A percentile compares a stretch with the other conserved stretches of the same genome.
phyloP scores from a whole-genome alignment of 2,888 invertebrate genomes.

The Balanococcus diminutus region DNA sequence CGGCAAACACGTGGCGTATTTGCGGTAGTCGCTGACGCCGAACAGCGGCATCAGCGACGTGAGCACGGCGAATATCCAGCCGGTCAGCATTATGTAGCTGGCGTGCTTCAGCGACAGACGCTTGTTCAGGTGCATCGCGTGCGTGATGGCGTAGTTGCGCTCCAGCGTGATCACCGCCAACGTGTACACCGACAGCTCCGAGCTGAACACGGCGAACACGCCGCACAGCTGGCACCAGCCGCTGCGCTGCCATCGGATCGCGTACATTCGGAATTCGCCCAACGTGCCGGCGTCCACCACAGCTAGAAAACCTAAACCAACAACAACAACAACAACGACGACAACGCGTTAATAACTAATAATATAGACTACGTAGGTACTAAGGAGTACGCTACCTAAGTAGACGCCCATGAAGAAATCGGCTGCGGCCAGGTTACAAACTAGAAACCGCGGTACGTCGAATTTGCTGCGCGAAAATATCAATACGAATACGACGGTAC shows the following conservation, averaged over 20 bases:
- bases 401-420: conserved; percentile 98
- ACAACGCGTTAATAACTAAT: not conserved
- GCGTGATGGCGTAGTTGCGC: conserved; percentile 95
- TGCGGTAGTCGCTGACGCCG: conserved; percentile 92
- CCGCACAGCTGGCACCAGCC: conserved; percentile 92
- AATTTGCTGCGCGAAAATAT: conserved; percentile 90
- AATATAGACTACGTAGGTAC: not conserved
- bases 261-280: conserved; percentile 94
- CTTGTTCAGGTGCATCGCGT: conserved; percentile 96
- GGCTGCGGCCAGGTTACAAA: conserved; percentile 94
- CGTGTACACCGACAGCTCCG: conserved; percentile 93
- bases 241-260: conserved; percentile 97
- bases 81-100: conserved; percentile 86
- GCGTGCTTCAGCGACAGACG: conserved; percentile 86
- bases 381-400: conserved; percentile 67
- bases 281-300: conserved; percentile 95
- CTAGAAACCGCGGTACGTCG: conserved; percentile 95
- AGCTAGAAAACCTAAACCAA: conserved; percentile 78
- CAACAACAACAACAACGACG: not conserved
- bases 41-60: conserved; percentile 89
- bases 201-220: conserved; percentile 90
- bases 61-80: conserved; percentile 87
- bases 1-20: conserved; percentile 95
- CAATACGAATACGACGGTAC: conserved; percentile 91
- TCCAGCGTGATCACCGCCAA: conserved; percentile 95